A percentile compares a stretch with the other conserved stretches of the same genome.
phyloP scores from a whole-genome alignment of 2,888 invertebrate species.

The Muschampia plurimacula region DNA sequence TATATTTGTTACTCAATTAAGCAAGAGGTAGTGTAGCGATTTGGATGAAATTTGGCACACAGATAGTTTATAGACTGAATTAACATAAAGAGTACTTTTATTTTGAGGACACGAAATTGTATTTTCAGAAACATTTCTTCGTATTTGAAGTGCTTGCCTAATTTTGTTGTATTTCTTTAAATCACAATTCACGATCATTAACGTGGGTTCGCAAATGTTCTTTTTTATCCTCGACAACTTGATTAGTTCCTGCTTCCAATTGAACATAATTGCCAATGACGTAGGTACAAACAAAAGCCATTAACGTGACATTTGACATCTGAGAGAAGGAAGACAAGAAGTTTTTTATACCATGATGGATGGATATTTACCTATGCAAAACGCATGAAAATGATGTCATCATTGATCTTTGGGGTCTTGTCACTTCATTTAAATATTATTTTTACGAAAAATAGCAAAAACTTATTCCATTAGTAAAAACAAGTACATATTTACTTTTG shows the following conservation, averaged over 20 bases:
- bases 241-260: conserved; percentile 5
- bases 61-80: no score
- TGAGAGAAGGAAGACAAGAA: neutral
- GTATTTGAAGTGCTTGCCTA: neutral
- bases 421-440: neutral
- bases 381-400: neutral
- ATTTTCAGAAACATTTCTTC: no score
- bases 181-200: conserved; percentile 3
- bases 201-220: neutral
- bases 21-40: no score
- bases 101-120: no score
- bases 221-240: conserved; percentile 3
- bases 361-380: neutral
- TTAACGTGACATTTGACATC: conserved; percentile 20
- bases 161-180: neutral
- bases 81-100: no score
- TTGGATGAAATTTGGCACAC: no score
- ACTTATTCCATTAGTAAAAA: no score
- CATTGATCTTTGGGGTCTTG: no score
- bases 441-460: neutral
- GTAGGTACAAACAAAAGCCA: conserved; percentile 18
- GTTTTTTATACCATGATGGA: neutral
- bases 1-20: no score
- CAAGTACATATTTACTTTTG: no score
- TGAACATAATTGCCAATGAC: conserved; percentile 12